Base-by-base conservation (phyloP, 2,797 vertebrate species). In the Kryptolebias ocellatus region DNA sequence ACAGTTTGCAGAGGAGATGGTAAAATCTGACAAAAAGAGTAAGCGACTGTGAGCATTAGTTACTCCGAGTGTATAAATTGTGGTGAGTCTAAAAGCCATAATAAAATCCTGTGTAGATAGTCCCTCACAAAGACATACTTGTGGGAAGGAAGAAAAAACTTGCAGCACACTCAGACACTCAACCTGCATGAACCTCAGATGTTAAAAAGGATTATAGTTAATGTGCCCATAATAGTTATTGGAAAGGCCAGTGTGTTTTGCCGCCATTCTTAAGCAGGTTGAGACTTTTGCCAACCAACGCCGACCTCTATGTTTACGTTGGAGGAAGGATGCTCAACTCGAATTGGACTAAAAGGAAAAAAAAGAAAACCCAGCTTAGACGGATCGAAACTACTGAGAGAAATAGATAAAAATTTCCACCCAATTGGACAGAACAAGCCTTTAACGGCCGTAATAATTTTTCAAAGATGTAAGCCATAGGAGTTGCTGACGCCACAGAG, bases 151-250 rank as follows among this genome's bases (percentile, higher is more conserved):
- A 95, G 93, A 94, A 95, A 11, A 92, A 97, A 96, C 95, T 97
- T 92, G 93, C 89, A 72, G 85, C 70, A 79, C 81, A 93, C 94
- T 92, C 93, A 92, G 93, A 92, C 92, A 85, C 91, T 93, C 92
- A 94, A 94, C 92, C 93, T 92, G 94, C 95, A 96, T 92, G 94
- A 91, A 93, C 94, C 94, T 92, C 88, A 86, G 93, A 96, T 93
- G 94, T 93, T 96, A 96, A 95, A 96, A 95, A 95, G 95, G 95
- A 96, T 97, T 96, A 95, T 83, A 88, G 89, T 92, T 92, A 92
- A 93, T 92, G 92, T 70, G 83, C 81, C 87, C 81, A 83, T 64
- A 73, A 84, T 84, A 85, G 83, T 81, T 76, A 5, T 74, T 29
- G 45, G 62, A 78, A 83, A 77, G 60, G 83, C 79, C 74, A 83